Evolutionary conservation across 2,113 vertebrate species (phyloP).

Genomic region (Etheostoma spectabile): DNA sequence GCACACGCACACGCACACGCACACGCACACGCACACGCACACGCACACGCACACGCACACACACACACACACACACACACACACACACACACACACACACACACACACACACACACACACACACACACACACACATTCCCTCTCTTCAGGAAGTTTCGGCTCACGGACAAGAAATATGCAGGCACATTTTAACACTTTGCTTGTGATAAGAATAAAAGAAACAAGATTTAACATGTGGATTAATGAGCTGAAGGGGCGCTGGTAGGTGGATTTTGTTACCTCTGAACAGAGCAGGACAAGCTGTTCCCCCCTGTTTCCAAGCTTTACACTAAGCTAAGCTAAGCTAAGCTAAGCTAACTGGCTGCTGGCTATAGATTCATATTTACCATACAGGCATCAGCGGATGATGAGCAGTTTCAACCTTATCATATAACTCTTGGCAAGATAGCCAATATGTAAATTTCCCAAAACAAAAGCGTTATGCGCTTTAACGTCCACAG

Average conservation of each 20-base stretch:
- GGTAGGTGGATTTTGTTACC: no score
- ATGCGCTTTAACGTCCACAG: not conserved
- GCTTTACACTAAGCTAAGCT: no score
- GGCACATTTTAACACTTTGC: not conserved
- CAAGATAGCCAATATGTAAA: not conserved
- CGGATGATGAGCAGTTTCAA: no score
- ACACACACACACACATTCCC: constrained; percentile 30
- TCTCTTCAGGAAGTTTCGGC: not conserved
- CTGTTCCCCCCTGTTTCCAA: no score
- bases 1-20: constrained; percentile 30
- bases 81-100: constrained; percentile 16
- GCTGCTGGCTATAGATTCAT: no score
- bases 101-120: constrained; percentile 39
- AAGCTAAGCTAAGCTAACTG: no score
- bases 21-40: constrained; percentile 30
- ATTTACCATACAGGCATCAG: no score
- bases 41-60: constrained; percentile 26
- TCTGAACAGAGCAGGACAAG: no score
- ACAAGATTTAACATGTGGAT: not conserved
- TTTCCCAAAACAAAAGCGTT: no score
- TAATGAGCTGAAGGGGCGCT: no score
- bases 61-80: constrained; percentile 34
- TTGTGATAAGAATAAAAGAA: not conserved
- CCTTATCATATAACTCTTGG: not conserved
- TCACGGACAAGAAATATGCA: not conserved